Evolutionary conservation across 2,113 vertebrate genomes (phyloP).

Genomic region (Sander vitreus): DNA sequence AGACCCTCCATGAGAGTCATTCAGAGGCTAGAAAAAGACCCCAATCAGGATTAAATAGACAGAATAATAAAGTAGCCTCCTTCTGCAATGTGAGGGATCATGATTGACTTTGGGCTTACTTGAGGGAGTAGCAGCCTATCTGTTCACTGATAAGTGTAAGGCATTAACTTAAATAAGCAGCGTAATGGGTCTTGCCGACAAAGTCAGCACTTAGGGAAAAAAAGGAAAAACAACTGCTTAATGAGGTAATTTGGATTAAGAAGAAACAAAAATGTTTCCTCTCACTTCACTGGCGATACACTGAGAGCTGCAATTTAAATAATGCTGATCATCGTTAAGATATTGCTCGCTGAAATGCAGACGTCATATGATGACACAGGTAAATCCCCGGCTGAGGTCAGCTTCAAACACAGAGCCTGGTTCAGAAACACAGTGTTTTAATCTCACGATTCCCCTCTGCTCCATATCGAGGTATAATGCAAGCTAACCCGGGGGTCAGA

Average conservation of each 20-base stretch:
- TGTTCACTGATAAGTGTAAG: conserved; percentile 61
- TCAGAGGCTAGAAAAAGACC: conserved; percentile 49
- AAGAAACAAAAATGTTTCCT: conserved; percentile 20
- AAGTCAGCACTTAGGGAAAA: conserved; percentile 40
- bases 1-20: conserved; percentile 49
- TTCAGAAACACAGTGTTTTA: conserved; percentile 71
- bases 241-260: conserved; percentile 66
- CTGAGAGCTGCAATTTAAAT: conserved; percentile 65
- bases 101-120: conserved; percentile 64
- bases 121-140: conserved; percentile 60
- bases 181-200: conserved; percentile 59
- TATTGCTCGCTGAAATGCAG: conserved; percentile 51
- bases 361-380: conserved; percentile 59
- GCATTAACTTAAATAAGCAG: conserved; percentile 67
- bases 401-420: conserved; percentile 65
- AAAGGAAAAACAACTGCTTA: conserved; percentile 38
- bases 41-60: conserved; percentile 62
- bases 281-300: conserved; percentile 31
- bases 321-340: conserved; percentile 60
- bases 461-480: conserved; percentile 77
- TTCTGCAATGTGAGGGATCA: conserved; percentile 52
- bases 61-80: conserved; percentile 63
- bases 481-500: conserved; percentile 77
- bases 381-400: conserved; percentile 70
- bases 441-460: conserved; percentile 75